Evolutionary conservation across 2,888 invertebrate species (phyloP).

Genomic region (Gerris lacustris): DNA sequence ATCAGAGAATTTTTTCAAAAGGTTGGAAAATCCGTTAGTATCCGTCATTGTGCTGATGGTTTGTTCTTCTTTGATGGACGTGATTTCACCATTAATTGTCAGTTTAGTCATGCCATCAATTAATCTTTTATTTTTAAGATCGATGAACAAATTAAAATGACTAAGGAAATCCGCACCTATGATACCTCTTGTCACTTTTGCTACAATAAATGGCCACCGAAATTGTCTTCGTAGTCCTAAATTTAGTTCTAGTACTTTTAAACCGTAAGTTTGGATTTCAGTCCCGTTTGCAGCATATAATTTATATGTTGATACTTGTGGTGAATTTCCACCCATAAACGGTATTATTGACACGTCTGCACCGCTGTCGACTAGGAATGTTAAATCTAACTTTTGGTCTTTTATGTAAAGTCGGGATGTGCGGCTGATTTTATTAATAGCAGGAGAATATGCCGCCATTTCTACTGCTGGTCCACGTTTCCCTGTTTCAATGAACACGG

Average conservation of each 20-base stretch:
- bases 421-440: not conserved
- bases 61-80: constrained; percentile 4
- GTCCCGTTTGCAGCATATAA: not conserved
- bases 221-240: not conserved
- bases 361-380: constrained; percentile 9
- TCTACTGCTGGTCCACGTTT: constrained; percentile 14
- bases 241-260: not conserved
- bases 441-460: constrained; percentile 10
- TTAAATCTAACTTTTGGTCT: not conserved
- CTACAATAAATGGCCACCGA: not conserved
- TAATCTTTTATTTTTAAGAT: constrained; percentile 10
- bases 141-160: constrained; percentile 13
- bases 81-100: not conserved
- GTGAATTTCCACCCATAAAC: not conserved
- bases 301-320: not conserved
- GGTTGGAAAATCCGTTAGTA: not conserved
- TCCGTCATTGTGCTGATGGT: not conserved
- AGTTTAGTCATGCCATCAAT: constrained; percentile 14
- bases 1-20: not conserved
- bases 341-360: constrained; percentile 6
- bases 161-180: constrained; percentile 5
- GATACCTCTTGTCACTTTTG: not conserved
- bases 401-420: not conserved
- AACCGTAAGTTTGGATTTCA: not conserved
- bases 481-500: constrained; percentile 15